Percentiles rank a stretch among this genome's conserved stretches.
These are phyloP conservation scores for Eupithecia dodoneata DNA, from an alignment of 2,888 invertebrate genomes.

Conservation along the genomic window DNA sequence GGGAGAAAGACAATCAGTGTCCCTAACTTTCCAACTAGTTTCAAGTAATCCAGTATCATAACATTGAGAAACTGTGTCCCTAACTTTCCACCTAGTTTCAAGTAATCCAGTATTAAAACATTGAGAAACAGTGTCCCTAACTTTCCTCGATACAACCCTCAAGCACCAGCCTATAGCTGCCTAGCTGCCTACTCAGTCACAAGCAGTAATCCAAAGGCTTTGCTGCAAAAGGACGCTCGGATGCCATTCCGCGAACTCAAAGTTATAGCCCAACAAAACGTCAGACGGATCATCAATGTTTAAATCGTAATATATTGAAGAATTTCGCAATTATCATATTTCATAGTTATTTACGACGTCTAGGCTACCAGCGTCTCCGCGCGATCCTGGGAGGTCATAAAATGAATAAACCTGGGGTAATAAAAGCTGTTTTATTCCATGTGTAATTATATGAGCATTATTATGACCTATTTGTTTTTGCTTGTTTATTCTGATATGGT, in stretches of 20 bases:
- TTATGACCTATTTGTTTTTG: slow-evolving; percentile 47
- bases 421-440: slow-evolving; percentile 76
- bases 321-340: slow-evolving; percentile 85
- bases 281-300: slow-evolving; percentile 82
- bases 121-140: too few species aligned
- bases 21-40: too few species aligned
- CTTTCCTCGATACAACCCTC: not conserved
- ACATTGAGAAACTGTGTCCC: too few species aligned
- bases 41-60: too few species aligned
- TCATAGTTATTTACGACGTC: slow-evolving; percentile 83
- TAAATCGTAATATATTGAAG: slow-evolving; percentile 84
- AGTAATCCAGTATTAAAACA: too few species aligned
- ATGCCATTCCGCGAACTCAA: slow-evolving; percentile 70
- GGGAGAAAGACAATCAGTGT: slow-evolving; percentile 27
- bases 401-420: slow-evolving; percentile 72
- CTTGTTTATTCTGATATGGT: slow-evolving; percentile 65
- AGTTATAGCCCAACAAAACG: slow-evolving; percentile 82
- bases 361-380: slow-evolving; percentile 80
- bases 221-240: slow-evolving; percentile 36
- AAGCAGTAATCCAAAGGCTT: slow-evolving; percentile 40
- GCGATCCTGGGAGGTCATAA: slow-evolving; percentile 74
- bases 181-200: not conserved
- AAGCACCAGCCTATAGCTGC: not conserved
- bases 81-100: too few species aligned
- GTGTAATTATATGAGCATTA: slow-evolving; percentile 65